Conservation (phyloP, 2,888 invertebrate species). For the Pristionchus maxplancki region DNA sequence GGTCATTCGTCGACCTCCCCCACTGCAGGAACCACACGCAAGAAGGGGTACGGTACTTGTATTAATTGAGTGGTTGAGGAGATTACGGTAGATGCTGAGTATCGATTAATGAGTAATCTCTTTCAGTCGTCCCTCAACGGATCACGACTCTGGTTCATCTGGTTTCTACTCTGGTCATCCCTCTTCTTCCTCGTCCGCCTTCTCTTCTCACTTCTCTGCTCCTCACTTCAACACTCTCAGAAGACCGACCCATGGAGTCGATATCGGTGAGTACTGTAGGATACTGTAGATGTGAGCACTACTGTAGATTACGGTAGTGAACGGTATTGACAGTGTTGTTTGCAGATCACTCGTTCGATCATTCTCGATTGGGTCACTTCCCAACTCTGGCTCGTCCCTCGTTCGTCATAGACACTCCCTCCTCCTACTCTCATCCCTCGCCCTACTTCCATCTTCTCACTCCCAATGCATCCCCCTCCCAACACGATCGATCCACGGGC, state of each 20-base stretch:
- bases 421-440: background rate
- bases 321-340: background rate
- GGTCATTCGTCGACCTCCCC: background rate
- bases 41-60: constrained; percentile 48
- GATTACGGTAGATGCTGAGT: background rate
- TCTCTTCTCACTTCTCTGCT: constrained; percentile 42
- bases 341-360: background rate
- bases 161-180: constrained; percentile 51
- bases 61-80: background rate
- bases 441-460: constrained; percentile 42
- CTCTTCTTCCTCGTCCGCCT: constrained; percentile 40
- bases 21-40: constrained; percentile 27
- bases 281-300: background rate
- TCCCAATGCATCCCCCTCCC: constrained; percentile 19
- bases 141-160: constrained; percentile 48
- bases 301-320: background rate
- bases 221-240: constrained; percentile 52
- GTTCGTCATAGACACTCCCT: background rate
- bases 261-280: constrained; percentile 22
- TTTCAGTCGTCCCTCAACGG: constrained; percentile 40
- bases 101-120: background rate
- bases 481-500: background rate
- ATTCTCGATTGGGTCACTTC: constrained; percentile 3
- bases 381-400: constrained; percentile 37
- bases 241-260: constrained; percentile 36